Conservation (phyloP, 2,797 vertebrate genomes). For the Pogonophryne albipinna region DNA sequence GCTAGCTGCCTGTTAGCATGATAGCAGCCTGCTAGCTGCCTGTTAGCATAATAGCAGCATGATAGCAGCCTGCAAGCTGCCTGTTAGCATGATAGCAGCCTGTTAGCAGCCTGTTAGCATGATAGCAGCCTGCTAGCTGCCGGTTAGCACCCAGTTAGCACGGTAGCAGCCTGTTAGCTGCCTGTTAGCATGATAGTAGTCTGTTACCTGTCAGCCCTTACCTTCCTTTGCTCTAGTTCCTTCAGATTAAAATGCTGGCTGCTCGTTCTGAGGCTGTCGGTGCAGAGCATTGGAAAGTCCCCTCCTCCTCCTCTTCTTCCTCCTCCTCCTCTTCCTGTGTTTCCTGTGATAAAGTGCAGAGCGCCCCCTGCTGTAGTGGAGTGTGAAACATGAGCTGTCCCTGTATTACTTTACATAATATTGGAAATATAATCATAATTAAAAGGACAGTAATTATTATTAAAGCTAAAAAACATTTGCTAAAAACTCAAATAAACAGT, state of each 20-base stretch:
- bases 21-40: background rate
- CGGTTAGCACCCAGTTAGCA: background rate
- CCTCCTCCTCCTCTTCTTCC: no score
- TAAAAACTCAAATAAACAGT: no score
- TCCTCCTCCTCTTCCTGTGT: no score
- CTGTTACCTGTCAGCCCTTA: constrained; percentile 21
- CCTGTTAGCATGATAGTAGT: no score
- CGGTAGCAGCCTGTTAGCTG: background rate
- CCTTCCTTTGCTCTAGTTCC: constrained; percentile 58
- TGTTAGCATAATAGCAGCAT: background rate
- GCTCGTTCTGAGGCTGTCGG: constrained; percentile 4
- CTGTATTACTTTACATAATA: no score
- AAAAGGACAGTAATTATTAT: no score
- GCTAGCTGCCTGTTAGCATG: background rate
- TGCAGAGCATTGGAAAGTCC: background rate
- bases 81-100: background rate
- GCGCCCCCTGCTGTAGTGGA: no score
- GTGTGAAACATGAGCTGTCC: no score
- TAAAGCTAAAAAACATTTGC: no score
- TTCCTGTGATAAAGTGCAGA: no score
- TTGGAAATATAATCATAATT: no score
- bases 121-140: background rate
- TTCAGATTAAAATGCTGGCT: constrained; percentile 39
- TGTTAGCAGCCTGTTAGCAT: background rate
- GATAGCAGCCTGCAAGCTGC: background rate